A percentile compares a stretch with the other conserved stretches of the same genome.
Evolutionary conservation across 2,113 vertebrate genomes (phyloP).

Genomic region (Urocolius indicus): DNA sequence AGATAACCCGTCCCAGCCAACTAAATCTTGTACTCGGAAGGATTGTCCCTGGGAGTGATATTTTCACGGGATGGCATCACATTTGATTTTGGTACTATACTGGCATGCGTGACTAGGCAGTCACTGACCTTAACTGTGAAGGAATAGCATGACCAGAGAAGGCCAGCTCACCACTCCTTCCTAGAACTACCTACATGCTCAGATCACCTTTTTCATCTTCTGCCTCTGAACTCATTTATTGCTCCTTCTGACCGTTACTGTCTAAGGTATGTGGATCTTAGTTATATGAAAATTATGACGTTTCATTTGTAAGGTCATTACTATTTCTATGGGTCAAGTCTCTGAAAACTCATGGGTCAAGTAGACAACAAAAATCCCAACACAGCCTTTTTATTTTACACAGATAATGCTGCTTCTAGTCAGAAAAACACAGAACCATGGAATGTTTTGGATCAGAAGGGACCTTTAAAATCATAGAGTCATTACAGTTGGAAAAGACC

Average conservation of each 20-base stretch:
- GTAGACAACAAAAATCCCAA: not conserved
- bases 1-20: not conserved
- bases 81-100: not conserved
- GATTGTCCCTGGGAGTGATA: not conserved
- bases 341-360: not conserved
- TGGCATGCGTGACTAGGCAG: not conserved
- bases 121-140: not conserved
- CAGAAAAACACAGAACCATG: not conserved
- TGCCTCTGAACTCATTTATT: not conserved
- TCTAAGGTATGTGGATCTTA: not conserved
- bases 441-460: not conserved
- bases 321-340: not conserved
- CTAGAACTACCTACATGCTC: not conserved
- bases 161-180: not conserved
- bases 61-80: not conserved
- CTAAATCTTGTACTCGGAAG: not conserved
- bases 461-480: not conserved
- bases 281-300: not conserved
- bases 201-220: not conserved
- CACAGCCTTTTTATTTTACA: not conserved
- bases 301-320: not conserved
- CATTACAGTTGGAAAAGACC: too few species aligned
- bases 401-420: not conserved
- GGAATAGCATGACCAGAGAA: not conserved
- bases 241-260: not conserved